Base-by-base conservation (phyloP, 2,113 vertebrate genomes). In the Eulacestoma nigropectus region DNA sequence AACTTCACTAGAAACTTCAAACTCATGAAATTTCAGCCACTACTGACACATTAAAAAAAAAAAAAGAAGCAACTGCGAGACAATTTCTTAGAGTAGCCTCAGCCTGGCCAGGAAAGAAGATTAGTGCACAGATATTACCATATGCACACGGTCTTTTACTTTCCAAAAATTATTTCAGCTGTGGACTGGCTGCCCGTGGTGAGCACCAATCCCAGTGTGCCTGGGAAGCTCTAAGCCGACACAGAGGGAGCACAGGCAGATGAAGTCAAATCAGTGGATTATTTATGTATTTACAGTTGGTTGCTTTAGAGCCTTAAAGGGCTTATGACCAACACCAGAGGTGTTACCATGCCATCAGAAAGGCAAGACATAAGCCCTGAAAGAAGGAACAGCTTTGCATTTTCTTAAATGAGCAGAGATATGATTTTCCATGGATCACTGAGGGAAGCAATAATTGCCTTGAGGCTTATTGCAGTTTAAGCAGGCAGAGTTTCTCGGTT, bases 301-400 rank as follows among this genome's bases (percentile, higher is more conserved):
- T 13, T 78, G 56, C 39, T n/a, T 62, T 42, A 84, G 22, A 81
- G 37, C 15, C 32, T 84, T 70, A 78, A 74, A 87, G 44, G 16
- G 22, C 29, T 82, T 73, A 70, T 50, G 69, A 65, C 60, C 60
- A 74, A 32, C 16, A 60, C 12, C 33, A 57, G 39, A 59, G 42
- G 42, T 78, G 56, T 62, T 78, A 64, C 47, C 56, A 52, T 23
- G 60, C 78, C 33, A 37, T 75, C 62, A 87, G 20, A 52, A 75
- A 84, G 44, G 47, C 56, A 77, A 87, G 73, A 44, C 23, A 41
- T 70, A 70, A 89, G 47, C 26, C 56, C 42, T 55, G 60, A 82
- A 87, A 87, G 42, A 70, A 74, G 42, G 26, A 46, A 87, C 59
- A 90, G 44, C 33, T 95, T 79, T 88, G 35, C 39, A 60, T 93